phyloP scores from a whole-genome alignment of 2,113 vertebrate genomes.

The Aix galericulata region DNA sequence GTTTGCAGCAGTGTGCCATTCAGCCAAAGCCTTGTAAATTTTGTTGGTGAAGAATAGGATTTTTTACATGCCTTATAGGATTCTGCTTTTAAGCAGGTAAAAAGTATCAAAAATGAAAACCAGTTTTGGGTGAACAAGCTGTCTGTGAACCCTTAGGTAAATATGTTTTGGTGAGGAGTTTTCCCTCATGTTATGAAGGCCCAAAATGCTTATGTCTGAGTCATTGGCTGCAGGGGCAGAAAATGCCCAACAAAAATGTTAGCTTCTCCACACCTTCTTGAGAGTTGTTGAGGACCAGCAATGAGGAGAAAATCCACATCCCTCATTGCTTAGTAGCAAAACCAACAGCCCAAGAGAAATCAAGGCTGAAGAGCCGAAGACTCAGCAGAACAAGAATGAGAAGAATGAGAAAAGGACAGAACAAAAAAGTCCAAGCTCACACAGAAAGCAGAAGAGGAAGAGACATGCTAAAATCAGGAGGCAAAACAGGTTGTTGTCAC shows the following conservation, averaged over 20 bases:
- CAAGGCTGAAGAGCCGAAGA: background rate
- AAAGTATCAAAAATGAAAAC: background rate
- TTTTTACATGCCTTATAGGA: background rate
- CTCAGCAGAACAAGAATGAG: background rate
- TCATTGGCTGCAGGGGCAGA: background rate
- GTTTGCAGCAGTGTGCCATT: background rate
- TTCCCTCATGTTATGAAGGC: accelerated
- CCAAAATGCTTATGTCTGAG: background rate
- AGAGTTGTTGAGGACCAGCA: background rate
- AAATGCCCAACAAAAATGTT: background rate
- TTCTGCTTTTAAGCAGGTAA: background rate
- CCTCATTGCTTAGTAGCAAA: background rate
- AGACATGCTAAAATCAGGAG: background rate
- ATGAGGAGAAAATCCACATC: background rate
- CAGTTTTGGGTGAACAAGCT: background rate
- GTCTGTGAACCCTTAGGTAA: background rate
- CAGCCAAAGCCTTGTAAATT: background rate
- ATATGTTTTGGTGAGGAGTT: background rate
- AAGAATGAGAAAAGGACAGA: background rate
- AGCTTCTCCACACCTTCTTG: background rate
- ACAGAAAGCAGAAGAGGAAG: background rate
- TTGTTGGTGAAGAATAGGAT: background rate
- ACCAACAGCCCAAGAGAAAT: background rate
- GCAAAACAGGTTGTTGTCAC: background rate
- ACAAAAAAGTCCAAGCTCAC: background rate